Evolutionary conservation across 2,113 vertebrate species (phyloP).

Genomic region (Eptatretus burgeri): DNA sequence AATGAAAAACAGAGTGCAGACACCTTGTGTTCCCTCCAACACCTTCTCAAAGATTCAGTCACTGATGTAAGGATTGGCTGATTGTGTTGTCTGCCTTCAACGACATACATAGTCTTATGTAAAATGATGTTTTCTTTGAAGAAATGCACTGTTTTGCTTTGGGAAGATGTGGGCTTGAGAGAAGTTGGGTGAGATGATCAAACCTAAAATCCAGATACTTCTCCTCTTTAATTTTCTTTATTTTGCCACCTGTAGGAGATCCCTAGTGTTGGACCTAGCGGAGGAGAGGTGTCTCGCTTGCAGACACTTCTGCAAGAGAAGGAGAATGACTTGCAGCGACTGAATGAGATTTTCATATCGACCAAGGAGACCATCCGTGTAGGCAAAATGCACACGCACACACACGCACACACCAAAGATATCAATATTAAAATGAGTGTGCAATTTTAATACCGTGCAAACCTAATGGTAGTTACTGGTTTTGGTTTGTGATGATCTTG

Average conservation of each 20-base stretch:
- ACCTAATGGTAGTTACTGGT: too few species aligned
- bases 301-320: background rate
- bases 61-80: too few species aligned
- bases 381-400: background rate
- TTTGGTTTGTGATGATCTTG: too few species aligned
- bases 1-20: too few species aligned
- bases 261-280: background rate
- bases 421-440: background rate
- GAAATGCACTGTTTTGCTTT: too few species aligned
- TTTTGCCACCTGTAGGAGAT: background rate
- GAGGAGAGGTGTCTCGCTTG: background rate
- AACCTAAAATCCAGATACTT: background rate
- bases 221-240: background rate
- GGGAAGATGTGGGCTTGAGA: too few species aligned
- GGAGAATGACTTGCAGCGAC: background rate
- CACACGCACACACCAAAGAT: background rate
- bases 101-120: too few species aligned
- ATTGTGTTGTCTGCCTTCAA: too few species aligned
- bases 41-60: too few species aligned
- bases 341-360: background rate
- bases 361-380: background rate
- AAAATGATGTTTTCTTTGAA: too few species aligned
- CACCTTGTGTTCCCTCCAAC: too few species aligned
- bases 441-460: background rate
- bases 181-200: background rate